Conservation (phyloP, 2,113 vertebrate genomes). For the Channa argus region DNA sequence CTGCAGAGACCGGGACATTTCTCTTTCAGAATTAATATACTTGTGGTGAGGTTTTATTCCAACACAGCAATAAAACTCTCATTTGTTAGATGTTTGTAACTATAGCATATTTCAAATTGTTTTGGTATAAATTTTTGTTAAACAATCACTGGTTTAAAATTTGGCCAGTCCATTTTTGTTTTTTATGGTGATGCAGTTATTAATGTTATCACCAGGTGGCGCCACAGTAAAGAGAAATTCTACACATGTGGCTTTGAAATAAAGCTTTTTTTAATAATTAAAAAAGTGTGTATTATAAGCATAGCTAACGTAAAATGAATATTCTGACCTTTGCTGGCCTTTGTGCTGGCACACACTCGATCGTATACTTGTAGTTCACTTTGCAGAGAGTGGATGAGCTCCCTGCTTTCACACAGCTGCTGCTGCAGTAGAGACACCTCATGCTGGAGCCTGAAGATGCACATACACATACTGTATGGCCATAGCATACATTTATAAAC, state of each 20-base stretch:
- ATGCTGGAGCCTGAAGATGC: conserved; percentile 86
- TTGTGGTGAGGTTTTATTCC: background rate
- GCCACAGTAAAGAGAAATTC: background rate
- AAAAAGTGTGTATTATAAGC: background rate
- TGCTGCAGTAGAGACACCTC: conserved; percentile 89
- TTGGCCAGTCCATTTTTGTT: background rate
- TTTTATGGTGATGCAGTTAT: background rate
- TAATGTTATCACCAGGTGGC: conserved; percentile 39
- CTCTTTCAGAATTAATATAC: background rate
- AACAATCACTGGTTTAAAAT: background rate
- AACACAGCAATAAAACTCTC: background rate
- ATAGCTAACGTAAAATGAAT: background rate
- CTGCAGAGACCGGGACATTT: background rate
- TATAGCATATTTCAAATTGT: too few relatives aligned
- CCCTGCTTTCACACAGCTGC: conserved; percentile 88
- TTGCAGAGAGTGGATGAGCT: conserved; percentile 88
- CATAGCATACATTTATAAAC: background rate
- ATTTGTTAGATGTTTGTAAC: too few relatives aligned
- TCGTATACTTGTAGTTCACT: conserved; percentile 87
- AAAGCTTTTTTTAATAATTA: background rate
- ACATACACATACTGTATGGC: conserved; percentile 2
- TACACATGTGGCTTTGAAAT: background rate
- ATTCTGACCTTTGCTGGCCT: conserved; percentile 82
- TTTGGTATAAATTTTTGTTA: too few relatives aligned
- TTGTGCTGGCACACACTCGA: conserved; percentile 76